phyloP scores from a whole-genome alignment of 2,888 invertebrate genomes.

The Plebejus melissa region DNA sequence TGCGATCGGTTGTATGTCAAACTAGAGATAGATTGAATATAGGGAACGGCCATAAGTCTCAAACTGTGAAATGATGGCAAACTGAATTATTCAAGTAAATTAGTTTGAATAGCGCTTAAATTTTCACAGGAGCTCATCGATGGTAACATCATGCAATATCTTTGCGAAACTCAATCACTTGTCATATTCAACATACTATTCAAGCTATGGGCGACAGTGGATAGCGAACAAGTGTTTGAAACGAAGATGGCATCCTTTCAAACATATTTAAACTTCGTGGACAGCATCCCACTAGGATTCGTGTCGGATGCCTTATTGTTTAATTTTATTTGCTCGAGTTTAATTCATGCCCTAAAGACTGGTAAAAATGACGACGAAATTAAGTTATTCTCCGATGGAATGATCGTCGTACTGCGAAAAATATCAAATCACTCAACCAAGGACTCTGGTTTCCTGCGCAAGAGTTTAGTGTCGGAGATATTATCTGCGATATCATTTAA shows the following conservation, averaged over 20 bases:
- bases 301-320: slow-evolving; percentile 75
- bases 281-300: slow-evolving; percentile 58
- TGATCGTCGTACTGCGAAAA: slow-evolving; percentile 14
- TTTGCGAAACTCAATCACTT: slow-evolving; percentile 65
- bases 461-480: slow-evolving; percentile 23
- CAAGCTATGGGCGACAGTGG: slow-evolving; percentile 67
- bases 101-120: not conserved
- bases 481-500: slow-evolving; percentile 15
- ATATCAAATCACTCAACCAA: slow-evolving; percentile 1
- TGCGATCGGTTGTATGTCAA: too few relatives aligned
- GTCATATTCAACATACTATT: slow-evolving; percentile 76
- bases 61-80: not conserved
- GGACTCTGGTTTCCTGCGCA: slow-evolving; percentile 16
- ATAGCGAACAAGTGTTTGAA: slow-evolving; percentile 65
- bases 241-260: slow-evolving; percentile 77
- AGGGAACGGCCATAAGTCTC: not conserved
- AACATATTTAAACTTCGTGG: slow-evolving; percentile 75
- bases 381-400: slow-evolving; percentile 20
- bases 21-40: too few relatives aligned
- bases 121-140: slow-evolving; percentile 55
- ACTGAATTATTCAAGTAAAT: not conserved
- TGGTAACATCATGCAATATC: slow-evolving; percentile 55
- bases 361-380: slow-evolving; percentile 19
- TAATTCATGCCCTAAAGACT: slow-evolving; percentile 41
- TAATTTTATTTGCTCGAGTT: slow-evolving; percentile 75